Percentiles rank a stretch among this genome's conserved stretches.
These are phyloP conservation scores for Amblyopsis hoosieri DNA, from an alignment of 2,797 vertebrate species.

Conservation along the genomic window DNA sequence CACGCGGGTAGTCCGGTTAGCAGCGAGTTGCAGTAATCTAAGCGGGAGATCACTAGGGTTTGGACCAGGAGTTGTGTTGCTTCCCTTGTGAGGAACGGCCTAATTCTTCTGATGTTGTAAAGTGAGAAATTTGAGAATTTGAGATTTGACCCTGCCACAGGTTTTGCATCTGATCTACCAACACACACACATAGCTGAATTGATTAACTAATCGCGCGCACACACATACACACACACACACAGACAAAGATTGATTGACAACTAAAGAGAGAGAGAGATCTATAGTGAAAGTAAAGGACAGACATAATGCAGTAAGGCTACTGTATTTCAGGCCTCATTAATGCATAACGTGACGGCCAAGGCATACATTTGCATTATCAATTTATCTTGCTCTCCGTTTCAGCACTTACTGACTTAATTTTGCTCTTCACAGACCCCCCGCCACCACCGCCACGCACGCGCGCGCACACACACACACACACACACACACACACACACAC, in stretches of 20 bases:
- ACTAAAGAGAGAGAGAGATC: background rate
- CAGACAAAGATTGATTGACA: background rate
- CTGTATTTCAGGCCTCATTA: slow-evolving; percentile 47
- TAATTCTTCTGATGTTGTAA: no score
- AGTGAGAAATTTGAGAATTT: no score
- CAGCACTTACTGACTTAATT: background rate
- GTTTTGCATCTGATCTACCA: slow-evolving; percentile 8
- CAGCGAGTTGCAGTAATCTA: no score
- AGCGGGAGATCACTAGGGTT: no score
- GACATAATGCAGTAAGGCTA: background rate
- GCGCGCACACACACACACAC: no score
- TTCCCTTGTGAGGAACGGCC: no score
- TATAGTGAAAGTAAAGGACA: background rate
- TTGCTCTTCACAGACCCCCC: slow-evolving; percentile 1
- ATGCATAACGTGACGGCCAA: slow-evolving; percentile 38
- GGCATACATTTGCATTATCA: slow-evolving; percentile 43
- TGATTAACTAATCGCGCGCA: slow-evolving; percentile 8
- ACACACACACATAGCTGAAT: background rate
- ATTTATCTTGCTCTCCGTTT: slow-evolving; percentile 1
- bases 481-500: no score
- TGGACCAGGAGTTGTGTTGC: no score
- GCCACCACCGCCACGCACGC: background rate
- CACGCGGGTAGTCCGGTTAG: no score
- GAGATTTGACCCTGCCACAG: slow-evolving; percentile 1
- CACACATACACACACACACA: background rate